phyloP scores from a whole-genome alignment of 1,140 invertebrate genomes.

The Olivierus martensii region DNA sequence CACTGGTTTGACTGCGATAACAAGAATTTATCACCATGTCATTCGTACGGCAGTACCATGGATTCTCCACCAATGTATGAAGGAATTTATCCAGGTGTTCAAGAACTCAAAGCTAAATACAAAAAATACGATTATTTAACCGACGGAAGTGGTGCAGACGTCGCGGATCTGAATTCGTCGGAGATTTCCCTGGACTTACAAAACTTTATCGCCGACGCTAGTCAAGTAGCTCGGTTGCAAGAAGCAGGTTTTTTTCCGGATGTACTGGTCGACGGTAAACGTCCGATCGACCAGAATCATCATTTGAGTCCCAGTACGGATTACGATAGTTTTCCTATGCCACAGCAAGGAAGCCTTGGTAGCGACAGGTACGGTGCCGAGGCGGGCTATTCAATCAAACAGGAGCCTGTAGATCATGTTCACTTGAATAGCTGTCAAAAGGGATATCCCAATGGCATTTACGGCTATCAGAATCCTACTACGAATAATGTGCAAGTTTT shows the following conservation, averaged over 20 bases:
- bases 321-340: slow-evolving; percentile 13
- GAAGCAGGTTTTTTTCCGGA: neutral
- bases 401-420: slow-evolving; percentile 17
- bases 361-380: slow-evolving; percentile 19
- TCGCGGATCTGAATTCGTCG: slow-evolving; percentile 19
- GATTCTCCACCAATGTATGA: slow-evolving; percentile 18
- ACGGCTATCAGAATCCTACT: neutral
- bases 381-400: slow-evolving; percentile 15
- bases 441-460: neutral
- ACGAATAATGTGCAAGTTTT: no score
- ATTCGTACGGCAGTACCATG: slow-evolving; percentile 13
- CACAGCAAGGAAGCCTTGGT: slow-evolving; percentile 15
- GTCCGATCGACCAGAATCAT: neutral
- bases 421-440: slow-evolving; percentile 16
- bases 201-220: slow-evolving; percentile 13
- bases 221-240: neutral
- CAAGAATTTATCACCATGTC: slow-evolving; percentile 14
- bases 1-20: slow-evolving; percentile 8
- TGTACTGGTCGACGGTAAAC: neutral
- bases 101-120: neutral
- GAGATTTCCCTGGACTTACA: slow-evolving; percentile 22
- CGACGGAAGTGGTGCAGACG: slow-evolving; percentile 9
- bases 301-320: neutral
- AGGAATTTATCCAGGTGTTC: neutral
- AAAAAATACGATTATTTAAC: neutral